These are phyloP conservation scores for Oryzias woworae DNA, from an alignment of 2,113 vertebrate genomes.

Conservation along the genomic window DNA sequence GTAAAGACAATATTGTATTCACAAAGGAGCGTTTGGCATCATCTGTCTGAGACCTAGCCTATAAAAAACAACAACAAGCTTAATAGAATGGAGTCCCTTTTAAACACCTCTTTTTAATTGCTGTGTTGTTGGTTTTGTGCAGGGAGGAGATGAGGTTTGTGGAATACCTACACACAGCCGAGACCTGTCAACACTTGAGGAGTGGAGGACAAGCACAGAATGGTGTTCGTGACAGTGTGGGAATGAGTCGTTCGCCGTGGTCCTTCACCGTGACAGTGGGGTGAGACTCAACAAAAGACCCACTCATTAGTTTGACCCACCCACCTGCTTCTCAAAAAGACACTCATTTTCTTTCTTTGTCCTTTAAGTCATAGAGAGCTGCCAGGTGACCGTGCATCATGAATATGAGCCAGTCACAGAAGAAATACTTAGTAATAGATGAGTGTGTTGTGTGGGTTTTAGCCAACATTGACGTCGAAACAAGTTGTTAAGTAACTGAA, in stretches of 20 bases:
- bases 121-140: slow-evolving; percentile 19
- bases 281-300: slow-evolving; percentile 47
- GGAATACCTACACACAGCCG: slow-evolving; percentile 6
- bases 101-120: slow-evolving; percentile 38
- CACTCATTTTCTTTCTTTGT: slow-evolving; percentile 55
- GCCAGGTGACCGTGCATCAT: slow-evolving; percentile 20
- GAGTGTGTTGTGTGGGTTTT: background rate
- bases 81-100: background rate
- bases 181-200: slow-evolving; percentile 42
- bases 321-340: slow-evolving; percentile 32
- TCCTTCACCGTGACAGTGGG: slow-evolving; percentile 47
- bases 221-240: slow-evolving; percentile 36
- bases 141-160: slow-evolving; percentile 5
- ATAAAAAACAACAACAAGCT: too few relatives aligned
- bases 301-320: slow-evolving; percentile 46
- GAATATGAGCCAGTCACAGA: slow-evolving; percentile 4
- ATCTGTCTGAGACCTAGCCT: background rate
- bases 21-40: slow-evolving; percentile 1
- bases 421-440: slow-evolving; percentile 1
- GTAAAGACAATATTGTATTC: slow-evolving; percentile 2
- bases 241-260: slow-evolving; percentile 50
- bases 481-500: too few relatives aligned
- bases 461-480: background rate
- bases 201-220: slow-evolving; percentile 17
- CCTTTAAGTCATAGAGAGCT: slow-evolving; percentile 32